Conservation (phyloP, 1,140 invertebrate genomes). For the Mycetomoellerius zeteki region DNA sequence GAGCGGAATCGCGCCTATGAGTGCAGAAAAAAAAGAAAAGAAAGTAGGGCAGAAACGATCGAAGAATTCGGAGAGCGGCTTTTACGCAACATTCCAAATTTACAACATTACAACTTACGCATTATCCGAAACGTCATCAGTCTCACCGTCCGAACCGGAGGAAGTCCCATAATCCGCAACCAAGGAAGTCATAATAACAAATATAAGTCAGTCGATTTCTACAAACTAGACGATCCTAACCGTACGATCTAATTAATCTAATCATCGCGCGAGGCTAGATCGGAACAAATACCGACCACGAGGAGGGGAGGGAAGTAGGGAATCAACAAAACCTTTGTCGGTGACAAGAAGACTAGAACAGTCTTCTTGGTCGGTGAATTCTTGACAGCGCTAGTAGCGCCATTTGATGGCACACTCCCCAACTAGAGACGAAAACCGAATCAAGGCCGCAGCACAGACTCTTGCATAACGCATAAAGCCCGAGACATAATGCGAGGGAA, state of each 20-base stretch:
- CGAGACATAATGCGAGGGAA: too few relatives aligned
- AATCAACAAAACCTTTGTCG: neutral
- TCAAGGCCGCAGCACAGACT: too few relatives aligned
- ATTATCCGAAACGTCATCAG: constrained; percentile 80
- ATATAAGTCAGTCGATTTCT: constrained; percentile 67
- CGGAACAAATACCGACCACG: constrained; percentile 18
- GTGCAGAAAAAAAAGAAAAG: constrained; percentile 15
- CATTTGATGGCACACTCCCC: neutral
- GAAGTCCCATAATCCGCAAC: constrained; percentile 89
- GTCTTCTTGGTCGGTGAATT: neutral
- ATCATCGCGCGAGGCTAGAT: constrained; percentile 66
- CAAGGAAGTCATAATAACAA: constrained; percentile 88
- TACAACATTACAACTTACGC: too few relatives aligned
- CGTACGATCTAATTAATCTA: constrained; percentile 75
- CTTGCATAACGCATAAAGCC: too few relatives aligned
- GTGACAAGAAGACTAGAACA: too few relatives aligned
- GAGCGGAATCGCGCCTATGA: constrained; percentile 18
- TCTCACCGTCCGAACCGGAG: constrained; percentile 82
- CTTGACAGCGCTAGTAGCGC: neutral
- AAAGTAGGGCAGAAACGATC: constrained; percentile 11
- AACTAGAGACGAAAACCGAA: too few relatives aligned
- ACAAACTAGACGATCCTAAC: constrained; percentile 71
- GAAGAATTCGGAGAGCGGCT: neutral
- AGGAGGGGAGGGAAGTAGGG: too few relatives aligned
- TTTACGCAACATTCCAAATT: constrained; percentile 8